Evolutionary conservation across 2,797 vertebrate genomes (phyloP).

Genomic region (Fundulus diaphanus): DNA sequence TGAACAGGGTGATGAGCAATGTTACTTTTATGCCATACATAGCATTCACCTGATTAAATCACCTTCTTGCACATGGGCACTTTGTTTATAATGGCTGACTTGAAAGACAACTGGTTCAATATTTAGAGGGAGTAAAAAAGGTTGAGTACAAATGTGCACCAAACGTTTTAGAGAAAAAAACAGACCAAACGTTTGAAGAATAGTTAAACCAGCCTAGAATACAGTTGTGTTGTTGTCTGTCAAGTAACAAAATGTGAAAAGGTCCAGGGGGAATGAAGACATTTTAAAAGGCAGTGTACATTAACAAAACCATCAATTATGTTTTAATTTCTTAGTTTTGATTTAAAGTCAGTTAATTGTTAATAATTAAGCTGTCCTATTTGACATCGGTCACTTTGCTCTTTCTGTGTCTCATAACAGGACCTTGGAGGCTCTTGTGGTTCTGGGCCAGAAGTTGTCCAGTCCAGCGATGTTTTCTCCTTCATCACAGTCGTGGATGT

Average conservation of each 20-base stretch:
- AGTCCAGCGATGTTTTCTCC: slow-evolving; percentile 64
- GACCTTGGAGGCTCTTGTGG: slow-evolving; percentile 79
- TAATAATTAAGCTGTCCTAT: neutral
- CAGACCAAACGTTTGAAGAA: too few relatives aligned
- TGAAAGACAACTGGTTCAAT: neutral
- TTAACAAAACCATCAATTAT: neutral
- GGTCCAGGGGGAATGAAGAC: neutral
- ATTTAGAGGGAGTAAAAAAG: neutral
- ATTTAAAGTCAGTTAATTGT: neutral
- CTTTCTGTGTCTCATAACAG: slow-evolving; percentile 69
- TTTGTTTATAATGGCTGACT: neutral
- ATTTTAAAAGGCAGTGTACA: neutral
- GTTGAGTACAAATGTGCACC: neutral
- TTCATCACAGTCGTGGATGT: slow-evolving; percentile 84
- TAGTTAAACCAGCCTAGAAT: neutral
- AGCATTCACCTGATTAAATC: neutral
- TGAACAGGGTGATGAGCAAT: neutral
- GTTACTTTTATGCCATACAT: neutral
- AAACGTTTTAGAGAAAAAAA: neutral
- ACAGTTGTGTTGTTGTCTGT: neutral
- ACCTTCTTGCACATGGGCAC: neutral
- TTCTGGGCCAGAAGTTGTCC: accelerated
- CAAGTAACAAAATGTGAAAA: neutral
- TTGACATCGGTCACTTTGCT: neutral
- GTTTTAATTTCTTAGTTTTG: neutral